phyloP scores from a whole-genome alignment of 2,797 vertebrate genomes.

The Tapirus indicus region DNA sequence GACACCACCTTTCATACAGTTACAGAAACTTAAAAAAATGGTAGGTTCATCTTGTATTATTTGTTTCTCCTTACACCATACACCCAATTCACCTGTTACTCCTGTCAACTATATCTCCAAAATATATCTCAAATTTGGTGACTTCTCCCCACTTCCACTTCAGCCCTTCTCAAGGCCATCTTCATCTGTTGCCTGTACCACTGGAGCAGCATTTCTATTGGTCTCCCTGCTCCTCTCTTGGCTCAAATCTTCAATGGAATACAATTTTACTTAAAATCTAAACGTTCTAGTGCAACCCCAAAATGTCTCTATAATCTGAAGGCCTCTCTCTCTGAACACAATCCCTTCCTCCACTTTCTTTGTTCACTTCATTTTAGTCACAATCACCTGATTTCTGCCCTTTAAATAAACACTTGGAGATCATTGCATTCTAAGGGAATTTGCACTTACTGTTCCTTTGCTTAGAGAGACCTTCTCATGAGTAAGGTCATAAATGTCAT shows the following conservation, averaged over 20 bases:
- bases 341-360: neutral
- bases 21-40: neutral
- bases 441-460: neutral
- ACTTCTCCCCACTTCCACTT: neutral
- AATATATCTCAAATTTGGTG: neutral
- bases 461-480: neutral
- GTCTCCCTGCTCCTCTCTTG: neutral
- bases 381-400: neutral
- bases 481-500: neutral
- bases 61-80: neutral
- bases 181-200: neutral
- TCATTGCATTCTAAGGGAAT: neutral
- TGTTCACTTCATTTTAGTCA: neutral
- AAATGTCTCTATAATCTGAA: neutral
- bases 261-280: slow-evolving; percentile 8
- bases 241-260: neutral
- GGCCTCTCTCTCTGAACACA: neutral
- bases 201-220: neutral
- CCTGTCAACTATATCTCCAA: neutral
- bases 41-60: neutral
- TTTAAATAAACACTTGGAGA: neutral
- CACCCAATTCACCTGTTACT: neutral
- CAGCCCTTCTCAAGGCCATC: neutral
- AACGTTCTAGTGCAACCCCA: neutral
- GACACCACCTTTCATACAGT: neutral